Conservation (phyloP, 1,140 invertebrate genomes). For the Polypedilum vanderplanki region DNA sequence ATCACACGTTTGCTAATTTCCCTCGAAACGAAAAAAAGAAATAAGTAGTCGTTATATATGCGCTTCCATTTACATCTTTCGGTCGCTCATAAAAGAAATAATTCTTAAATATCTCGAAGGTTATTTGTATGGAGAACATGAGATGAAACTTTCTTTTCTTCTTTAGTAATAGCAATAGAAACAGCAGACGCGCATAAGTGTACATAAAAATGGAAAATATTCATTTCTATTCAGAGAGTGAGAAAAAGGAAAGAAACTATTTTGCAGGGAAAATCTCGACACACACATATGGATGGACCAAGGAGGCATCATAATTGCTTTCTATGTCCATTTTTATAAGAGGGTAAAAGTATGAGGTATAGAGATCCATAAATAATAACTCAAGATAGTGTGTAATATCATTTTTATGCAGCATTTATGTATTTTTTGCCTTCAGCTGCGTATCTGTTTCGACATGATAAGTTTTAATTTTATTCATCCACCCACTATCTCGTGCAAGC, state of each 20-base stretch:
- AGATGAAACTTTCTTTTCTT: conserved; percentile 20
- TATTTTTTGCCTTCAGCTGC: conserved; percentile 2
- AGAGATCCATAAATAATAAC: conserved; percentile 20
- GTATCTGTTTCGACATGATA: conserved; percentile 22
- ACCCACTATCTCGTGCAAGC: not conserved
- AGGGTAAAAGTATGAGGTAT: not conserved
- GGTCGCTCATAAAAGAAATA: not conserved
- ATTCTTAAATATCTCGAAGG: conserved; percentile 12
- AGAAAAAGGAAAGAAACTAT: not conserved
- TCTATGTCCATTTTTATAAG: conserved; percentile 6
- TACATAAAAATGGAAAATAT: conserved; percentile 16
- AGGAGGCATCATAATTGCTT: conserved; percentile 17
- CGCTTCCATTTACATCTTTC: not conserved
- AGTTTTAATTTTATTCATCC: conserved; percentile 26
- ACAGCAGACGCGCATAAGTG: not conserved
- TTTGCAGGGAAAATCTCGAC: conserved; percentile 9
- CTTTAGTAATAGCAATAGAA: not conserved
- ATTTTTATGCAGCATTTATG: conserved; percentile 25
- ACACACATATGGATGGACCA: conserved; percentile 22
- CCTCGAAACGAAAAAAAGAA: not conserved
- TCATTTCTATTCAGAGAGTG: not conserved
- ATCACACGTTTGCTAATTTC: conserved; percentile 17
- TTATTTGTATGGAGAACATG: conserved; percentile 18
- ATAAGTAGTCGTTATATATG: not conserved
- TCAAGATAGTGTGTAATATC: conserved; percentile 13